phyloP scores from a whole-genome alignment of 92 coral and sea anemone genomes.

The Actinostola sp. region DNA sequence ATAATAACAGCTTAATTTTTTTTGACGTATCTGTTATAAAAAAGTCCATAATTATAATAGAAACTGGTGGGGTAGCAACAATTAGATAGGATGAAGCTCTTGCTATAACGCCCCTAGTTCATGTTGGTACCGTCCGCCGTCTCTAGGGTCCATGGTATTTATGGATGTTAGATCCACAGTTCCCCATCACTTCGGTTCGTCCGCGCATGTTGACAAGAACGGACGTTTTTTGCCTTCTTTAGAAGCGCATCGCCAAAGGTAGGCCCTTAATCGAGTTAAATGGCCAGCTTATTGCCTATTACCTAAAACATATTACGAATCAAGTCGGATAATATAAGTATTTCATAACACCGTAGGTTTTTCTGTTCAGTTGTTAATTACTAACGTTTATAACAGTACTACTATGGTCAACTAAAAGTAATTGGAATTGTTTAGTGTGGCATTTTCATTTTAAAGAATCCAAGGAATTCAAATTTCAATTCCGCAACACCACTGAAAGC shows the following conservation, averaged over 20 bases:
- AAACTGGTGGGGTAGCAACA: slow-evolving; percentile 1
- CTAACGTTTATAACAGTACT: slow-evolving; percentile 6
- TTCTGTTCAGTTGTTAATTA: slow-evolving; percentile 9
- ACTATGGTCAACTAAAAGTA: background rate
- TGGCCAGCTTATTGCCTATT: slow-evolving; percentile 1
- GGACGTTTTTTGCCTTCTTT: slow-evolving; percentile 2
- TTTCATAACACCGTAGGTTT: slow-evolving; percentile 19
- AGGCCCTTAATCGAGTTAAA: slow-evolving; percentile 11
- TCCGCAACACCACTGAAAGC: too few relatives aligned
- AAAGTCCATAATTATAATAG: slow-evolving; percentile 9
- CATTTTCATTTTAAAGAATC: too few relatives aligned
- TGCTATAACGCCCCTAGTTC: too few relatives aligned
- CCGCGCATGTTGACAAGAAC: background rate
- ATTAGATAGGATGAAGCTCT: background rate
- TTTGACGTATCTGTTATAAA: slow-evolving; percentile 6
- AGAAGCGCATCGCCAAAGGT: slow-evolving; percentile 14
- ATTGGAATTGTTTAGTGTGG: slow-evolving; percentile 6
- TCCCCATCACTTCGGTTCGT: too few relatives aligned
- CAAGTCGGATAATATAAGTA: slow-evolving; percentile 17
- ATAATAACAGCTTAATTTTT: slow-evolving; percentile 6
- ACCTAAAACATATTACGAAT: background rate
- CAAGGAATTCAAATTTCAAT: too few relatives aligned
- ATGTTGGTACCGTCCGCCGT: too few relatives aligned
- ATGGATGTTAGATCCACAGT: slow-evolving; percentile 1
- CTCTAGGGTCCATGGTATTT: background rate